Evolutionary conservation across 2,888 invertebrate species (phyloP), one percentile per base, ranked within the genome.

Genomic region (Phyllotreta striolata): DNA sequence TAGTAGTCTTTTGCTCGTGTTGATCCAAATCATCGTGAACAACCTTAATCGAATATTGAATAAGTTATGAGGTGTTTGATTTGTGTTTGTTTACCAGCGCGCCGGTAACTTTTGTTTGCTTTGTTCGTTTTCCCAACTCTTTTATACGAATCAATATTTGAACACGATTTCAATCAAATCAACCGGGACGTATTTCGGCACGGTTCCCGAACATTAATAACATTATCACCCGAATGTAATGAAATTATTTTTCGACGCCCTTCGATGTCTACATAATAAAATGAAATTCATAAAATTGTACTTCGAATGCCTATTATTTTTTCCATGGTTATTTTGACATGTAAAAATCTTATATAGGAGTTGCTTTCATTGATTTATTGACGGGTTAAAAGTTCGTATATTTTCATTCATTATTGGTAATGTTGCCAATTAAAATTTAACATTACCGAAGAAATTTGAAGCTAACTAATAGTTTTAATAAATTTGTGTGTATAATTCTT

Each of bases 1-100:
- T 79, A 72, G 78, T 76, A 75, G 76, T 77, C 76, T 78, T 78
- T 79, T 78, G 76, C 74, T 75, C 77, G 73, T 74, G 75, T 77
- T 78, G 77, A 77, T 78, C 78, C 72, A 76, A 76, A 77, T 76
- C 75, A 76, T 76, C 74, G 74, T 74, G 76, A 77, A 76, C 76
- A 73, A 70, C 76, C 72, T 74, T 77, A 77, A 78, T 78, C 76
- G 77, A 77, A 78, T 73, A 34, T 47, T 78, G 76, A 78, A 78
- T 78, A 77, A 77, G 72, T 77, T 64, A 78, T 77, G 70, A 74
- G 55, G 61, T 72, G 70, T 74, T 76, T 76, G 77, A 77, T 77
- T 77, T 75, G 77, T 75, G 73, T 74, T 71, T 72, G 64, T 66
- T 70, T 68, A 54, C 64, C 57, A 52, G 52, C 13, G 39, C 37